These are phyloP conservation scores for Orthosia incerta DNA, from an alignment of 2,888 invertebrate species.

Conservation along the genomic window DNA sequence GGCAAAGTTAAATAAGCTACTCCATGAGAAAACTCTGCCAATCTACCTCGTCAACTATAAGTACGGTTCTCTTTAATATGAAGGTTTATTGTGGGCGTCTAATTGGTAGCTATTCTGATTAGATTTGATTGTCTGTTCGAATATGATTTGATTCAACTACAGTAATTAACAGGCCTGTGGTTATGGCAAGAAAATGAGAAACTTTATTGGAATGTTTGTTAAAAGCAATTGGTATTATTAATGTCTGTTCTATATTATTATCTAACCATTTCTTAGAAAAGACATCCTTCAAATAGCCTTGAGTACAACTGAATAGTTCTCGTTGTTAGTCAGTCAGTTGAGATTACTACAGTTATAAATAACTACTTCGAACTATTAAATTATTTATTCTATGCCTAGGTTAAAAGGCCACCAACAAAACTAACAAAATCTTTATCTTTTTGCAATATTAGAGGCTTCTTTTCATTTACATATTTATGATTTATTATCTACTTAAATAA, in stretches of 20 bases:
- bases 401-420: too few relatives aligned
- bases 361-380: neutral
- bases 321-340: neutral
- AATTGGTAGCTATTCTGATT: slow-evolving; percentile 9
- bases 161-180: neutral
- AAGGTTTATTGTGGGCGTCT: slow-evolving; percentile 24
- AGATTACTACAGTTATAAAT: neutral
- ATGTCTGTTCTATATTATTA: neutral
- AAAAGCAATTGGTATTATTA: neutral
- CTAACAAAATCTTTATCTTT: neutral
- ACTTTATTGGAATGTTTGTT: neutral
- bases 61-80: slow-evolving; percentile 33
- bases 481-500: neutral
- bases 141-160: slow-evolving; percentile 8
- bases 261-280: neutral
- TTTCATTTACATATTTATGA: neutral
- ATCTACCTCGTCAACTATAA: slow-evolving; percentile 66
- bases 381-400: neutral
- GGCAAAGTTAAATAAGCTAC: slow-evolving; percentile 79
- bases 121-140: slow-evolving; percentile 1
- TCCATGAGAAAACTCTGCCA: slow-evolving; percentile 70
- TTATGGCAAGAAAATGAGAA: neutral
- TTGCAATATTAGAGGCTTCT: neutral
- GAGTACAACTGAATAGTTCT: neutral
- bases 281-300: neutral